Conservation (phyloP, 2,888 invertebrate genomes). For the Carabus problematicus region DNA sequence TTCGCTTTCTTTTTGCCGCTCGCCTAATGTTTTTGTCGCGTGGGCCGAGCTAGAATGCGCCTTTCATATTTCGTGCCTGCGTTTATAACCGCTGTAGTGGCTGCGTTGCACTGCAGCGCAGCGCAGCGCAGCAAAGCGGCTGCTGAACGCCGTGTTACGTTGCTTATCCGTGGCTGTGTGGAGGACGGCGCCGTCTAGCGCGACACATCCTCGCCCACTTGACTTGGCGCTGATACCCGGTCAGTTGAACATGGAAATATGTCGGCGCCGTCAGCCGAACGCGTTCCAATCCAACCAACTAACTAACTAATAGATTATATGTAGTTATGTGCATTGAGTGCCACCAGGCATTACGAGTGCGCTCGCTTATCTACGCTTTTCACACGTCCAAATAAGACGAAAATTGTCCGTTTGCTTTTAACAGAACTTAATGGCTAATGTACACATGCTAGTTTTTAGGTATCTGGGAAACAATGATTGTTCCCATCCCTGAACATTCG, state of each 20-base stretch:
- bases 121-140: not conserved
- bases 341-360: too few relatives aligned
- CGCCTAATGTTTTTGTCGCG: constrained; percentile 27
- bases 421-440: too few relatives aligned
- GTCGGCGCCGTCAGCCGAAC: too few relatives aligned
- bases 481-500: too few relatives aligned
- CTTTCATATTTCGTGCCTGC: constrained; percentile 12
- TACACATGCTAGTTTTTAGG: too few relatives aligned
- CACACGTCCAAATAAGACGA: constrained; percentile 6
- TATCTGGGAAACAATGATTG: too few relatives aligned
- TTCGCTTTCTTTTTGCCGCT: constrained; percentile 17
- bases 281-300: too few relatives aligned
- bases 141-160: not conserved
- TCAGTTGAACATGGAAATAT: too few relatives aligned
- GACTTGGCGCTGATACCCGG: too few relatives aligned
- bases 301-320: too few relatives aligned
- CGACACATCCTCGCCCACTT: too few relatives aligned
- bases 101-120: not conserved
- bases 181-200: not conserved
- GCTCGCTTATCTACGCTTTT: not conserved
- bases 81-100: constrained; percentile 5
- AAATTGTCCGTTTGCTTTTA: not conserved
- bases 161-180: constrained; percentile 1
- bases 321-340: too few relatives aligned
- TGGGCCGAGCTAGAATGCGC: constrained; percentile 14